A percentile compares a stretch with the other conserved stretches of the same genome.
Evolutionary conservation across 2,797 vertebrate genomes (phyloP).

Genomic region (Ataeniobius toweri): DNA sequence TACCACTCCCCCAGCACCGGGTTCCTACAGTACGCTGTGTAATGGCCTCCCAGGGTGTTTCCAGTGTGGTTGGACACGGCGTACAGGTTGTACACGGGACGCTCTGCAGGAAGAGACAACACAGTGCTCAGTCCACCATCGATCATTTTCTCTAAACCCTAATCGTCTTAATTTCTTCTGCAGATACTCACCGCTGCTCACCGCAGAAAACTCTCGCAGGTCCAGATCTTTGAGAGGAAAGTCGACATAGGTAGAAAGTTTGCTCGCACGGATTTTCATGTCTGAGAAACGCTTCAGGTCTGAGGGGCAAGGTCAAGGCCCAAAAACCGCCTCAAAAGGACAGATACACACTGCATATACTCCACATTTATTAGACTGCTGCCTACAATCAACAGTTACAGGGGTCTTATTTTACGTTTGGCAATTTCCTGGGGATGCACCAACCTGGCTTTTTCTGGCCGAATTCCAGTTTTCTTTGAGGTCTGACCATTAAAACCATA

Average conservation of each 20-base stretch:
- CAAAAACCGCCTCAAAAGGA: background rate
- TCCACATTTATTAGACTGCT: too few species aligned
- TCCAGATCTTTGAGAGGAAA: constrained; percentile 95
- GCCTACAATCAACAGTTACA: too few species aligned
- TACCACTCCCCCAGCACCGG: constrained; percentile 91
- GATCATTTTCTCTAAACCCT: background rate
- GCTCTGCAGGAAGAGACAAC: constrained; percentile 62
- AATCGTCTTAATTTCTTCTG: background rate
- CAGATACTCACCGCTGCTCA: constrained; percentile 86
- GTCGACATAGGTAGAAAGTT: constrained; percentile 93
- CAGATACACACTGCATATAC: too few species aligned
- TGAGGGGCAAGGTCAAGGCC: constrained; percentile 82
- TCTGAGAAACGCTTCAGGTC: constrained; percentile 98
- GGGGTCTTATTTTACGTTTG: too few species aligned
- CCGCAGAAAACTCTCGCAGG: constrained; percentile 89
- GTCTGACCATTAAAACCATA: too few species aligned
- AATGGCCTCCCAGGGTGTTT: constrained; percentile 93
- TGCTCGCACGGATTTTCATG: constrained; percentile 87
- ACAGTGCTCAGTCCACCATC: background rate
- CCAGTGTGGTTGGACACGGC: constrained; percentile 96
- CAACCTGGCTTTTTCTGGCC: too few species aligned
- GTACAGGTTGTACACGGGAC: constrained; percentile 91
- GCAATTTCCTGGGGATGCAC: too few species aligned
- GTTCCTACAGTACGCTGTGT: constrained; percentile 94
- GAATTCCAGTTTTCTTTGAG: too few species aligned